Evolutionary conservation across 2,888 invertebrate species (phyloP).

Genomic region (Hypercompe scribonia): DNA sequence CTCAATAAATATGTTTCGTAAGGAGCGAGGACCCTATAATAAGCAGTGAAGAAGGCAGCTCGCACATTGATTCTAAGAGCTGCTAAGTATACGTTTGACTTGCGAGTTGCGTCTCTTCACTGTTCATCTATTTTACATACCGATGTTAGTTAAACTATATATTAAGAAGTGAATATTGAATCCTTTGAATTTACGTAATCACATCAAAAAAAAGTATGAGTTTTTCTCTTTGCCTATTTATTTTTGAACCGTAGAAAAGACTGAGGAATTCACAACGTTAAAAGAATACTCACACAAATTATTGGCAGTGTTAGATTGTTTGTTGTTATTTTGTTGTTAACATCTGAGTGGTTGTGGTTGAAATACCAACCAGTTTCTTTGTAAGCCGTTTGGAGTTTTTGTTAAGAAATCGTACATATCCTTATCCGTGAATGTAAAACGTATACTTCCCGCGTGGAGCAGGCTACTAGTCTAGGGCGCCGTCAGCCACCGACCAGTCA

Average conservation of each 20-base stretch:
- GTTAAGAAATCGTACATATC: slow-evolving; percentile 84
- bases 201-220: slow-evolving; percentile 59
- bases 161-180: slow-evolving; percentile 72
- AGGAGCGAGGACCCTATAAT: slow-evolving; percentile 55
- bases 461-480: slow-evolving; percentile 69
- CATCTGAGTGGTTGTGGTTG: slow-evolving; percentile 77
- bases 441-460: slow-evolving; percentile 69
- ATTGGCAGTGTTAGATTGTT: slow-evolving; percentile 74
- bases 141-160: slow-evolving; percentile 81
- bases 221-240: slow-evolving; percentile 71
- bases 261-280: slow-evolving; percentile 79
- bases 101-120: slow-evolving; percentile 68
- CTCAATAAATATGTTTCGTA: slow-evolving; percentile 64
- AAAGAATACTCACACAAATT: slow-evolving; percentile 79
- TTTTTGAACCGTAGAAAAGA: slow-evolving; percentile 83
- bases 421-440: slow-evolving; percentile 75
- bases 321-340: slow-evolving; percentile 67
- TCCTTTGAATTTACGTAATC: slow-evolving; percentile 78
- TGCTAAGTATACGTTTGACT: slow-evolving; percentile 54
- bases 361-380: slow-evolving; percentile 74
- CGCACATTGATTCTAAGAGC: slow-evolving; percentile 49
- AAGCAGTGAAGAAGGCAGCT: slow-evolving; percentile 67
- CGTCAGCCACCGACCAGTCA: slow-evolving; percentile 61
- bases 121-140: slow-evolving; percentile 84
- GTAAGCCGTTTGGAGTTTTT: slow-evolving; percentile 67